phyloP scores from a whole-genome alignment of 2,113 vertebrate species.

The Xyliphius kryptos region DNA sequence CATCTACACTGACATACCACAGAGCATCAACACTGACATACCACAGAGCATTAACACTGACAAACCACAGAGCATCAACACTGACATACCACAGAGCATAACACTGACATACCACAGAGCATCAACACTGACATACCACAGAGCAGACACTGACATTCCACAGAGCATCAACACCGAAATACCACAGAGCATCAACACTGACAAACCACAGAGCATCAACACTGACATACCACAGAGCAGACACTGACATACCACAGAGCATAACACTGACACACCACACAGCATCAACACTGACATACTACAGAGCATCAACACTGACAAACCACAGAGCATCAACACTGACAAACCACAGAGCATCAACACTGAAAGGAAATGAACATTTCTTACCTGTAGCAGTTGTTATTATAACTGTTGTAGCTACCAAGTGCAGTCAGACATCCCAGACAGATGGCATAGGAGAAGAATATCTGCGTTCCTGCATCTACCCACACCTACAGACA shows the following conservation, averaged over 20 bases:
- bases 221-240: background rate
- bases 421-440: slow-evolving; percentile 95
- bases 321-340: no score
- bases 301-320: background rate
- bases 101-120: no score
- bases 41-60: no score
- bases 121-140: no score
- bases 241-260: background rate
- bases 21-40: background rate
- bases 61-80: no score
- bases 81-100: no score
- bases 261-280: background rate
- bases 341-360: no score
- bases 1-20: background rate
- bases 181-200: no score
- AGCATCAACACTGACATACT: background rate
- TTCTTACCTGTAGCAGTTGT: slow-evolving; percentile 98
- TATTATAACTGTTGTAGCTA: slow-evolving; percentile 95
- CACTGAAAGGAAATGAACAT: no score
- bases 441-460: slow-evolving; percentile 98
- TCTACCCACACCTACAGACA: slow-evolving; percentile 99
- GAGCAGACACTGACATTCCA: no score
- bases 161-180: no score
- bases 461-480: slow-evolving; percentile 96
- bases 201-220: no score